Percentiles rank a stretch among this genome's conserved stretches.
These are phyloP conservation scores for Neomonachus schauinslandi DNA, from an alignment of 2,113 vertebrate species.

Conservation along the genomic window DNA sequence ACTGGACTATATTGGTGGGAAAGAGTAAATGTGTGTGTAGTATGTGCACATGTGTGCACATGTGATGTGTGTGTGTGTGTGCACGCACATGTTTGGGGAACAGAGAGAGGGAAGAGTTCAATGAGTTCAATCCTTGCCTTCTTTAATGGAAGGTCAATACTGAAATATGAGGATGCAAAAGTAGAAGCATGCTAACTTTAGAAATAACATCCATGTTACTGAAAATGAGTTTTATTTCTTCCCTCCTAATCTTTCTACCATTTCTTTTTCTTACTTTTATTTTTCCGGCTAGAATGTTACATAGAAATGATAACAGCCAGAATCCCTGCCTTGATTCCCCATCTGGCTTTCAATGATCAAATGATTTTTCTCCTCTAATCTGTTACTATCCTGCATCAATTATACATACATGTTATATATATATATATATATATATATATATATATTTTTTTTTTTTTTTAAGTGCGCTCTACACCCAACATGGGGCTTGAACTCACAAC, in stretches of 20 bases:
- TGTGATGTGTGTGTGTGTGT: no score
- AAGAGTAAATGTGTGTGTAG: neutral
- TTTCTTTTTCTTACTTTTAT: constrained; percentile 38
- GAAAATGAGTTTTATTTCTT: constrained; percentile 1
- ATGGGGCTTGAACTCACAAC: neutral
- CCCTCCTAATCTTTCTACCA: neutral
- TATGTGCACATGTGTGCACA: neutral
- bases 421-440: neutral
- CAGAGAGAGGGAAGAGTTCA: neutral
- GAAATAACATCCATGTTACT: constrained; percentile 26
- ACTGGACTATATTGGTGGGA: neutral
- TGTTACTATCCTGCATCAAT: neutral
- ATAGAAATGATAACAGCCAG: neutral
- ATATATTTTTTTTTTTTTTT: neutral
- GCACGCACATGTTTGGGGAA: neutral
- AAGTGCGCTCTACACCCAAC: neutral
- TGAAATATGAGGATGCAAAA: neutral
- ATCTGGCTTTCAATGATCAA: neutral
- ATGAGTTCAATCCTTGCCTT: neutral
- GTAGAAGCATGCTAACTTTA: neutral
- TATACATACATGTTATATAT: neutral
- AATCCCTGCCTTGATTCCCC: constrained; percentile 13
- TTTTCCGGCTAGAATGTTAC: constrained; percentile 7
- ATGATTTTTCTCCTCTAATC: constrained; percentile 38
- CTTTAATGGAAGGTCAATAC: neutral